Percentiles rank a stretch among this genome's conserved stretches.
Evolutionary conservation across 1,140 invertebrate genomes (phyloP).

Genomic region (Plutomurus gul): DNA sequence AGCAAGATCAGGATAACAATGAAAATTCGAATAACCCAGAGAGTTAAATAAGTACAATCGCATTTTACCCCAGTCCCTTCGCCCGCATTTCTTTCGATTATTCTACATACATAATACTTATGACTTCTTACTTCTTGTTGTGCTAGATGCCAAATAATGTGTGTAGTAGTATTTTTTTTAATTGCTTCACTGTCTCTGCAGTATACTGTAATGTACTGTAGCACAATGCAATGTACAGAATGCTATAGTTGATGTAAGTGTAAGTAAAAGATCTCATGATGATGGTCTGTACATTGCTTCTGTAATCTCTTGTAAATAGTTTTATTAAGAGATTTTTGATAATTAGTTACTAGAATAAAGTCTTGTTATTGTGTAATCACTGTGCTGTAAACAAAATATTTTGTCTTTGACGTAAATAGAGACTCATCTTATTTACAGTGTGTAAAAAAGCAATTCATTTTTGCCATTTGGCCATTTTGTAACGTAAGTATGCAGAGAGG

Average conservation of each 20-base stretch:
- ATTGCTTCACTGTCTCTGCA: not conserved
- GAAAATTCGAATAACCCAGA: conserved; percentile 15
- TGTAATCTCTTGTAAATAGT: not conserved
- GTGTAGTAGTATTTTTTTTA: conserved; percentile 18
- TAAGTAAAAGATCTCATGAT: not conserved
- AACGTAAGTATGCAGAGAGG: no score
- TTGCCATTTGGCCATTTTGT: no score
- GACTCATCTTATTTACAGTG: no score
- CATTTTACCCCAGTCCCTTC: not conserved
- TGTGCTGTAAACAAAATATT: no score
- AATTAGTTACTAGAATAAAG: conserved; percentile 14
- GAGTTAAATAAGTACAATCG: conserved; percentile 24
- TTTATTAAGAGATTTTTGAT: conserved; percentile 30
- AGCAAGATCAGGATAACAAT: conserved; percentile 1
- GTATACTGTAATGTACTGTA: not conserved
- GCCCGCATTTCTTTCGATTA: not conserved
- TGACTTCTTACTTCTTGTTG: not conserved
- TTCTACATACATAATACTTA: no score
- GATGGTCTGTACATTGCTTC: not conserved
- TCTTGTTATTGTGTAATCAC: not conserved
- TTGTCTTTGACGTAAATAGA: no score
- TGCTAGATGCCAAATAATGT: conserved; percentile 15
- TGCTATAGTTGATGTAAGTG: not conserved
- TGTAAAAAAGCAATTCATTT: no score
- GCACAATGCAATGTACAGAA: not conserved